Base-by-base conservation (phyloP, 1,140 invertebrate genomes). In the Zaprionus capensis region DNA sequence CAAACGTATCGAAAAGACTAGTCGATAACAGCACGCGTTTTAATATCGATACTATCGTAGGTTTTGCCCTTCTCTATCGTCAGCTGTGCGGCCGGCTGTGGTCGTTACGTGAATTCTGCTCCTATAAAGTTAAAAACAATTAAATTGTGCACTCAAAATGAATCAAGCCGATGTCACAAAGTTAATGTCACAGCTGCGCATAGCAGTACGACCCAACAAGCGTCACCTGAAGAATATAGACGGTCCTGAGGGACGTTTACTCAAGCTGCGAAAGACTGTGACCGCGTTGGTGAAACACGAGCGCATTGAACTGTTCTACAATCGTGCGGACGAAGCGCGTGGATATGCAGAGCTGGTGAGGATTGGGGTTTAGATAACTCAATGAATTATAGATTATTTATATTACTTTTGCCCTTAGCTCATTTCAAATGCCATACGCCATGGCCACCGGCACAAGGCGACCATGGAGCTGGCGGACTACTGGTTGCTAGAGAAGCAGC, bases 381-480 rank as follows among this genome's bases (percentile, higher is more conserved):
- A 24, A 20, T 38, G 22, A 7, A 44, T 7, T 28, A n/a, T 0
- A 12, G 26, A 31, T 57, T 5, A 28, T 24, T 24, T 4, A 49
- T 46, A n/a, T 6, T 4, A 95, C 5, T 4, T 95, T n/a, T 91
- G 5, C 17, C 9, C 26, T 17, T 44, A 98, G 97, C 93, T 99
- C 22, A 98, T 99, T 91, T 96, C 96, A 5, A 96, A 98, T 93
- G 98, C 98, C 17, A 95, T 98, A 38, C 94, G 96, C 12, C 93
- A 98, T 95, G 98, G 98, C 12, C 97, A 98, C 91, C 94, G 94
- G 36, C 95, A 98, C 83, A 95, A 94, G 91, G 94, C 95, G 65
- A 98, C 97, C 9, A 98, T 99, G 97, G 96, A 98, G 80, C 93
- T 96, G 91, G 97, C 97, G 20, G 95, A 97, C 91, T 98, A 95